Base-by-base conservation (phyloP, 1,140 invertebrate genomes). In the Macrobrachium rosenbergii region DNA sequence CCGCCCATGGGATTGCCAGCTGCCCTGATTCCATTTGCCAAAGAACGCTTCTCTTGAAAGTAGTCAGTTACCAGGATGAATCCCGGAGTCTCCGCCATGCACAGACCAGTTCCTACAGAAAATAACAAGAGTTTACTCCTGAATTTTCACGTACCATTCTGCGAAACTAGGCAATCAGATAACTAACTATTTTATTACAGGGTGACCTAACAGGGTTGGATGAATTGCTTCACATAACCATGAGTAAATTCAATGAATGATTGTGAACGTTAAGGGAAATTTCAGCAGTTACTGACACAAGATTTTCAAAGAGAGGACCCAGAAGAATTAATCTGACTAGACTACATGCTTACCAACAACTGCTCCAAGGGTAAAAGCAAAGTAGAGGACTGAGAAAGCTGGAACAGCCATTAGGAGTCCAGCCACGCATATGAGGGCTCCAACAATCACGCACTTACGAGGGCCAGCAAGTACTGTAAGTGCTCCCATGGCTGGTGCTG, bases 1-100 rank as follows among this genome's bases (percentile, higher is more conserved):
- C 86, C 86, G 0, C 86, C 86, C 14, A 62, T 45, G 60, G 86
- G 79, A 62, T 88, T 88, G 10, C 86, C 86, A 45, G 86, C 59
- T 0, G 79, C 79, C 0, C 86, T 67, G 5, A 82, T 28, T 23
- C 86, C 86, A 82, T 88, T 88, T 3, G 86, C 86, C 5, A 75
- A 37, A 19, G 78, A 16, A 1, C 67, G 78, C 17, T 60, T 82
- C 72, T 84, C 75, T 21, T 64, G 17, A 23, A 84, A 84, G 83
- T 84, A 84, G 23, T 84, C 62, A 7, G 73, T 77, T 28, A 84
- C 73, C 28, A 78, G 16, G 10, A 84, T 23, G 23, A 23, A 63
- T 21, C 83, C 83, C 5, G 83, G 83, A 7, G 83, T 84, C 75
- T 84, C 83, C 19, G 73, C 78, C 83, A 84, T 78, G 83, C 60